Conservation (phyloP, 2,113 vertebrate genomes). For the Hyperoodon ampullatus region DNA sequence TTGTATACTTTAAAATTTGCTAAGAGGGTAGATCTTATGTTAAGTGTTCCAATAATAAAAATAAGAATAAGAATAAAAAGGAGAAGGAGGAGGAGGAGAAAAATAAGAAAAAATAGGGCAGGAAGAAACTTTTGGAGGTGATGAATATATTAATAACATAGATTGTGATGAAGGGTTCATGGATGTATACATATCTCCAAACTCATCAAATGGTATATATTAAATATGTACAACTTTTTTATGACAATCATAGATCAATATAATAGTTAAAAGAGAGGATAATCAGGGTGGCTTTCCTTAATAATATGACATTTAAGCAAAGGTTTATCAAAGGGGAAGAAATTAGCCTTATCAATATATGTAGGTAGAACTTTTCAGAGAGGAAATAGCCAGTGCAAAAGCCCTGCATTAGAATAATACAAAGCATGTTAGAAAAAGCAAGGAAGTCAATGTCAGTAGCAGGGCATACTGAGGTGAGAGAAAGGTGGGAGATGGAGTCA, state of each 20-base stretch:
- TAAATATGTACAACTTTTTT: neutral
- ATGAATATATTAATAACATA: neutral
- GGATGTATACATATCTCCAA: neutral
- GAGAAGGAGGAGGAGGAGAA: neutral
- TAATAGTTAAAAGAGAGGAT: neutral
- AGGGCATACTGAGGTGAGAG: neutral
- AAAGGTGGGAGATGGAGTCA: neutral
- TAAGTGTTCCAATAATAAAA: neutral
- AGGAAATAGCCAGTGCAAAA: neutral
- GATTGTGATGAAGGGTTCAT: neutral
- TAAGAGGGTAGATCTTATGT: neutral
- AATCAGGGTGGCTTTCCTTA: neutral
- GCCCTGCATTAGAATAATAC: neutral
- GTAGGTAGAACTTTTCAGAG: neutral
- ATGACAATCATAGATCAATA: neutral
- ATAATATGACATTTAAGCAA: neutral
- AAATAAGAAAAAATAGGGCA: neutral
- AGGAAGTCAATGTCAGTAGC: fast-evolving
- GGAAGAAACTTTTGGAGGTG: neutral
- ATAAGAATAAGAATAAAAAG: neutral
- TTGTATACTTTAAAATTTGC: neutral
- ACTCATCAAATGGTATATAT: neutral
- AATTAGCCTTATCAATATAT: neutral
- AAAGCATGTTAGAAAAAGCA: neutral
- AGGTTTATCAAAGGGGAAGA: neutral